These are phyloP conservation scores for Baccha elongata DNA, from an alignment of 2,888 invertebrate genomes.

Conservation along the genomic window DNA sequence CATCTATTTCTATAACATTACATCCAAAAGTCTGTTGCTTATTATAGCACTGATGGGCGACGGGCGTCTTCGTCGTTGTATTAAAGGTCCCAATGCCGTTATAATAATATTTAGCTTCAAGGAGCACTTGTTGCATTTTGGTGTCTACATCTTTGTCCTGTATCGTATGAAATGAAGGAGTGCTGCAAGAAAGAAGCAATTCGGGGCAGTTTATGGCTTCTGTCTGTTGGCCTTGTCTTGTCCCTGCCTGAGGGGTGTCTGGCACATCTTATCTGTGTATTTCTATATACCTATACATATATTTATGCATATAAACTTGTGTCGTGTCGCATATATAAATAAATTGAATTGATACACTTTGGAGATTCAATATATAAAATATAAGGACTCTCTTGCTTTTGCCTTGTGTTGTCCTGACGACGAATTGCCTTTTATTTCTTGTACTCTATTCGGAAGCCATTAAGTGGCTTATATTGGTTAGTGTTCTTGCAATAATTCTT, in stretches of 20 bases:
- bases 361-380: constrained; percentile 6
- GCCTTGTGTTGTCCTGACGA: constrained; percentile 12
- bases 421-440: constrained; percentile 39
- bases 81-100: constrained; percentile 48
- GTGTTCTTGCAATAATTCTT: constrained; percentile 15
- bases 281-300: background rate
- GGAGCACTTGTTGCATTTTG: constrained; percentile 67
- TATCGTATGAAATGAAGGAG: background rate
- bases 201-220: constrained; percentile 66
- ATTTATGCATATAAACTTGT: constrained; percentile 32
- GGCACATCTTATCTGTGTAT: constrained; percentile 34
- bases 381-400: constrained; percentile 18
- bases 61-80: constrained; percentile 7
- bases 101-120: constrained; percentile 66
- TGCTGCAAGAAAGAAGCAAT: constrained; percentile 12
- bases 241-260: constrained; percentile 54
- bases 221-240: constrained; percentile 59
- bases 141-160: constrained; percentile 45
- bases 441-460: constrained; percentile 37
- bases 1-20: background rate
- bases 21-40: constrained; percentile 46
- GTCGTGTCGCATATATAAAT: constrained; percentile 55
- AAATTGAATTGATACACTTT: constrained; percentile 69
- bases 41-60: constrained; percentile 15
- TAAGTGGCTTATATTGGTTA: constrained; percentile 43